A percentile compares a stretch with the other conserved stretches of the same genome.
These are phyloP conservation scores for Oxyura jamaicensis DNA, from an alignment of 2,113 vertebrate genomes.

Conservation along the genomic window DNA sequence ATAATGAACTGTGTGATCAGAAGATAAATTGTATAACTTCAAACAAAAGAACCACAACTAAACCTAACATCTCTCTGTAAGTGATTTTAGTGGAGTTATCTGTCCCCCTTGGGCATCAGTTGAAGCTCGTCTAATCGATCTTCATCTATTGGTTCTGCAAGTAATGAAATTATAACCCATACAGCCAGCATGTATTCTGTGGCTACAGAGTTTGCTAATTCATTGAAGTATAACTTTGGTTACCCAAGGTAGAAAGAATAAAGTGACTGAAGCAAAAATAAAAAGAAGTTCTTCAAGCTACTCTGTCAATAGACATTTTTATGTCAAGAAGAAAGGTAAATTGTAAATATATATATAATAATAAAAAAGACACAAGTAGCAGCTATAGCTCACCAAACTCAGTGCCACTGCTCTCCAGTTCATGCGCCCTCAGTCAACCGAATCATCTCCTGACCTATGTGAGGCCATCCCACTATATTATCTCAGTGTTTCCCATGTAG, in stretches of 20 bases:
- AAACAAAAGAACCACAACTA: not conserved
- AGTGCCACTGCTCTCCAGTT: not conserved
- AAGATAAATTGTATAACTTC: not conserved
- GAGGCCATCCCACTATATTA: rapidly evolving
- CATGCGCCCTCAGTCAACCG: not conserved
- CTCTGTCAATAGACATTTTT: not conserved
- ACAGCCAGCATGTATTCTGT: not conserved
- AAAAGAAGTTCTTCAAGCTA: not conserved
- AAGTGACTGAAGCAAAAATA: not conserved
- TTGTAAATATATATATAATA: not conserved
- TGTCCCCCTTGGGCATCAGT: not conserved
- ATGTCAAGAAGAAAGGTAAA: not conserved
- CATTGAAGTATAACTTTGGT: not conserved
- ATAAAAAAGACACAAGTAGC: not conserved
- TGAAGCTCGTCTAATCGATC: not conserved
- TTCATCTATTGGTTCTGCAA: not conserved
- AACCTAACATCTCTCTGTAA: not conserved
- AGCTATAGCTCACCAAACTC: not conserved
- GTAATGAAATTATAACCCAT: not conserved
- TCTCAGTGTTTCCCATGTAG: not conserved
- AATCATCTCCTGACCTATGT: not conserved
- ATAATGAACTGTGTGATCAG: not conserved
- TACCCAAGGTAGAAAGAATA: not conserved
- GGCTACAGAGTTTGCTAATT: not conserved
- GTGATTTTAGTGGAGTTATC: not conserved